phyloP scores from a whole-genome alignment of 1,140 invertebrate genomes.

The Leptinotarsa texana region DNA sequence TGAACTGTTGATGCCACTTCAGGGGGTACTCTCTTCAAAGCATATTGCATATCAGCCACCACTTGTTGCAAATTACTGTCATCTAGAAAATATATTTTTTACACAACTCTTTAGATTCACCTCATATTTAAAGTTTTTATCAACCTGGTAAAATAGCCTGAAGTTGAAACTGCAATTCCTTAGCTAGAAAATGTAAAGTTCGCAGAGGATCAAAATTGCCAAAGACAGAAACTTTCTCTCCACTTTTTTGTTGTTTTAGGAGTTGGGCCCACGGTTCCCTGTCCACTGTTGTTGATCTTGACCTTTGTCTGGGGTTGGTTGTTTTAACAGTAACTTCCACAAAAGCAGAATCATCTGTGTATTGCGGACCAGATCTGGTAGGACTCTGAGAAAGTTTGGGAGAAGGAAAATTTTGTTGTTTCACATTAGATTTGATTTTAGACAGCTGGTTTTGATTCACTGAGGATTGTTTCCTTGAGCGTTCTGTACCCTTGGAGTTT shows the following conservation, averaged over 20 bases:
- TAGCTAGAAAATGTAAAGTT: conserved; percentile 51
- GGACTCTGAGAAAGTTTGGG: conserved; percentile 21
- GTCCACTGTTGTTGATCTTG: conserved; percentile 35
- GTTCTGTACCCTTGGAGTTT: conserved; percentile 12
- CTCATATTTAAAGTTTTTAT: background rate
- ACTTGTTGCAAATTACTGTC: conserved; percentile 48
- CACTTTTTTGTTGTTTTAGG: conserved; percentile 41
- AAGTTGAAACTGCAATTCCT: conserved; percentile 48
- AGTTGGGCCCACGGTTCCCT: conserved; percentile 49
- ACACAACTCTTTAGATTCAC: no score
- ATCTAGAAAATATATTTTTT: conserved; percentile 34
- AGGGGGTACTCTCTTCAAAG: conserved; percentile 49
- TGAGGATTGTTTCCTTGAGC: background rate
- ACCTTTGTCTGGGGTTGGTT: conserved; percentile 40
- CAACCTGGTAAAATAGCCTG: conserved; percentile 42
- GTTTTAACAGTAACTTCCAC: conserved; percentile 36
- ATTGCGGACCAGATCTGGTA: conserved; percentile 13
- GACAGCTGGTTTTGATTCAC: conserved; percentile 22
- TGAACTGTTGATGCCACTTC: conserved; percentile 47
- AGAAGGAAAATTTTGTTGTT: conserved; percentile 34
- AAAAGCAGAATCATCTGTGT: conserved; percentile 35
- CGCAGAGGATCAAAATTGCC: conserved; percentile 50
- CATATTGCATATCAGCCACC: conserved; percentile 49
- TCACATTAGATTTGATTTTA: conserved; percentile 17
- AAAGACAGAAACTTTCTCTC: conserved; percentile 47